Percentiles rank a stretch among this genome's conserved stretches.
These are phyloP conservation scores for Lasius platythorax DNA, from an alignment of 2,888 invertebrate species.

Conservation along the genomic window DNA sequence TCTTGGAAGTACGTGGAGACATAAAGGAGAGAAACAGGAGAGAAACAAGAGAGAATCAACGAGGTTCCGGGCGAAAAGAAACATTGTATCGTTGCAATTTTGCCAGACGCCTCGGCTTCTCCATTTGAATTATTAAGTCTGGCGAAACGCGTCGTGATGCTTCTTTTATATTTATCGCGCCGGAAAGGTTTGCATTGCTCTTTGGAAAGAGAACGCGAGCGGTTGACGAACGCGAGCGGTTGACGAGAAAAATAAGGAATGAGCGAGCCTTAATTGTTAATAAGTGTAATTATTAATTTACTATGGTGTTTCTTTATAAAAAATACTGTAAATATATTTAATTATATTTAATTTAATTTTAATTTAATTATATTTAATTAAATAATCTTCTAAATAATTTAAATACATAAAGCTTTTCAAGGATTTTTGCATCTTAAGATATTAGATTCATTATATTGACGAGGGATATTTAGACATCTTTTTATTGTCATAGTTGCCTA, in stretches of 20 bases:
- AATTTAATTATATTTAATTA: background rate
- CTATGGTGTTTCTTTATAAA: background rate
- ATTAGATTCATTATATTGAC: conserved; percentile 31
- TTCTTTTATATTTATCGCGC: conserved; percentile 36
- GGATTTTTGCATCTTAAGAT: background rate
- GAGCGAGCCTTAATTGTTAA: background rate
- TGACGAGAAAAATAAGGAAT: background rate
- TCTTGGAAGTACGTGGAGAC: conserved; percentile 25
- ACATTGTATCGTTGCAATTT: conserved; percentile 46
- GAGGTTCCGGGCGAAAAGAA: background rate
- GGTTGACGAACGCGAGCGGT: background rate
- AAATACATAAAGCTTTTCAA: background rate
- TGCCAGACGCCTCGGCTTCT: conserved; percentile 33
- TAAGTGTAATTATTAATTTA: background rate
- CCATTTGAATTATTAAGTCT: conserved; percentile 46
- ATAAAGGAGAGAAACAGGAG: conserved; percentile 31
- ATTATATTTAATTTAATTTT: no score
- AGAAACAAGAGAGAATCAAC: background rate
- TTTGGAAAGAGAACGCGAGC: background rate
- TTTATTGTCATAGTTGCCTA: conserved; percentile 21
- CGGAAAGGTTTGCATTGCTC: conserved; percentile 3
- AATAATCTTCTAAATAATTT: background rate
- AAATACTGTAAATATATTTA: background rate
- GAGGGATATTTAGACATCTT: conserved; percentile 40
- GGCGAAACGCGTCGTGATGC: conserved; percentile 8